Evolutionary conservation across 2,113 vertebrate species (phyloP), one percentile per base, ranked within the genome.

Genomic region (Dunckerocampus dactyliophorus): DNA sequence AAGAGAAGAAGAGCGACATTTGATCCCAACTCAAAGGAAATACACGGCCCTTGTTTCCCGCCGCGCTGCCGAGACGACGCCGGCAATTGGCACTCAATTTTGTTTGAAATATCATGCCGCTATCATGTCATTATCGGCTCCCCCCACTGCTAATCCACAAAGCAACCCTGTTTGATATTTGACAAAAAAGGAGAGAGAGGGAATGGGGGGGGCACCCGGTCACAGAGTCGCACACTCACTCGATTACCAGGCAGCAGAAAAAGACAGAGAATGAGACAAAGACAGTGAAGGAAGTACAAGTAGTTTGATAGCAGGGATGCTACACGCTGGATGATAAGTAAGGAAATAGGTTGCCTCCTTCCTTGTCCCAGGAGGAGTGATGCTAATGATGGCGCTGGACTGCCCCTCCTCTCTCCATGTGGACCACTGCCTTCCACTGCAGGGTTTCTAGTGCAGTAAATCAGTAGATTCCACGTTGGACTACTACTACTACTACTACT

Each of bases 51-150:
- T 85, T 88, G 88, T 88, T 89, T 91, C 86, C 85, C 88, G 75
- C 77, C 68, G 79, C 77, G 71, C 82, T 85, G 82, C 79, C 45
- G 67, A 85, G 82, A 87, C 76, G 81, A 88, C 85, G 76, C 81
- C 79, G 83, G 85, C 88, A 88, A 91, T 90, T 87, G 88, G 89
- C 85, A 84, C 85, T 90, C 88, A 85, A 89, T 89, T 88, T 89
- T 86, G 85, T 89, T 88, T 88, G 89, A 89, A 87, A 91, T 87
- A 84, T 89, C 82, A 88, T 72, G 80, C 87, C 87, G 87, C 84
- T 79, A 76, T 89, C 82, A 81, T 84, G 83, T 88, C 87, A 88
- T 90, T 87, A 88, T 90, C 85, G 84, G 85, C 85, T 86, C 85
- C 88, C 84, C 80, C 80, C 39, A 43, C 39, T 84, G 87, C 87